A percentile compares a stretch with the other conserved stretches of the same genome.
phyloP scores from a whole-genome alignment of 2,113 vertebrate genomes.

The Onychorhynchus coronatus region DNA sequence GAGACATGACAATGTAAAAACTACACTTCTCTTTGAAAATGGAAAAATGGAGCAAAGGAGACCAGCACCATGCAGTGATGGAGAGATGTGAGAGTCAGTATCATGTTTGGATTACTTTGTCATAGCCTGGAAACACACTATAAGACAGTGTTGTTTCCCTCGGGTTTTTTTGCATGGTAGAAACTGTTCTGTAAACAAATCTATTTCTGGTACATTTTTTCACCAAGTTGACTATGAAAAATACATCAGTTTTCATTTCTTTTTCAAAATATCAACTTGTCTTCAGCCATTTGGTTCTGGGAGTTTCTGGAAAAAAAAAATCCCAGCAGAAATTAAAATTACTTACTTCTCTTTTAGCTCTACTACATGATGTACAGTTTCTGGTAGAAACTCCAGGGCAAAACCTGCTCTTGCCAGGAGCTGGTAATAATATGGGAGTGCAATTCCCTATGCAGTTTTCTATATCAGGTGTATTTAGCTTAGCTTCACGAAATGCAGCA shows the following conservation, averaged over 20 bases:
- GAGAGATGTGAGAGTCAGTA: not conserved
- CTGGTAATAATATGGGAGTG: not conserved
- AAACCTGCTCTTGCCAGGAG: not conserved
- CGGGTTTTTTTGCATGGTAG: not conserved
- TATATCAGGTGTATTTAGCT: not conserved
- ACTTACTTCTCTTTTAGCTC: not conserved
- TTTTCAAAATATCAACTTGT: not conserved
- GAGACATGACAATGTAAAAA: not conserved
- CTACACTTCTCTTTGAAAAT: not conserved
- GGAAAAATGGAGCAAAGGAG: not conserved
- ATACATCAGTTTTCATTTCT: not conserved
- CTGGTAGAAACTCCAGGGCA: not conserved
- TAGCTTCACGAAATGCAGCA: not conserved
- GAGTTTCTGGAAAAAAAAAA: not conserved
- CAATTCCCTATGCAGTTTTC: not conserved
- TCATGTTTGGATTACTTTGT: not conserved
- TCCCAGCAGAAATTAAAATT: not conserved
- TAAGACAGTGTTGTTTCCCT: not conserved
- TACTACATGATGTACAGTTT: not conserved
- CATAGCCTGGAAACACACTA: not conserved
- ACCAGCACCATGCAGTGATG: not conserved
- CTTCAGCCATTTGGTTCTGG: not conserved
- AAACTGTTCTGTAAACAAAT: slow-evolving; percentile 11
- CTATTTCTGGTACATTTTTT: not conserved
- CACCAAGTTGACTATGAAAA: not conserved